Base-by-base conservation (phyloP, 1,140 invertebrate species). In the Drosophila micromelanica region DNA sequence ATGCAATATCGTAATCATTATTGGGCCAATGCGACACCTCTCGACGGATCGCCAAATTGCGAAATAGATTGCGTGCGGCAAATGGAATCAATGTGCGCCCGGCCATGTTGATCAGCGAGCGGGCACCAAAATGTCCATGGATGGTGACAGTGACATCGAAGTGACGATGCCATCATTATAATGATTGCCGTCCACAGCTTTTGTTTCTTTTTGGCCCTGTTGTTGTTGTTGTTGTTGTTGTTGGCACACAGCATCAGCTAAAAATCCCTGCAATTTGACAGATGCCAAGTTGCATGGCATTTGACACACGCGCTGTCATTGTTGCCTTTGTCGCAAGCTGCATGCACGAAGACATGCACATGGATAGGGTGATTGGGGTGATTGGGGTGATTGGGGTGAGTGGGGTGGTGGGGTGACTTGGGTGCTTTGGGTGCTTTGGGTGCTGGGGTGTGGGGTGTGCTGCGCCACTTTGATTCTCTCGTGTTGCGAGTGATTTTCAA, bases 251-350 rank as follows among this genome's bases (percentile, higher is more conserved):
- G 46, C 62, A 59, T 68, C 48, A 60, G 55, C 71, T 42, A 48
- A 63, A 71, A 76, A 76, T 76, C 68, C 67, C 48, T 64, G 67
- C 73, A 71, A 61, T 78, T 76, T 75, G 76, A 76, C 73, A 78
- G 76, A 76, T 78, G 67, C 72, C 73, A 76, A 76, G 73, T 76
- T 76, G 76, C 59, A 62, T 72, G 73, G 62, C 61, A 76, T 62
- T 78, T 76, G 73, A 76, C 73, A 78, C 73, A 62, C 42, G 65
- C 72, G 45, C 23, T 54, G 65, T 43, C 65, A 56, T 59, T 63
- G 67, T 60, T 64, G 60, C 42, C 76, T 75, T 72, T 78, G 74
- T 65, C 64, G 60, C 72, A 55, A 32, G 17, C 38, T 42, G 59
- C 46, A 61, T 49, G 20, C 67, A 40, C 42, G 43, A 11, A 30